Base-by-base conservation (phyloP, 1,140 invertebrate species). In the Neodiprion virginianus region DNA sequence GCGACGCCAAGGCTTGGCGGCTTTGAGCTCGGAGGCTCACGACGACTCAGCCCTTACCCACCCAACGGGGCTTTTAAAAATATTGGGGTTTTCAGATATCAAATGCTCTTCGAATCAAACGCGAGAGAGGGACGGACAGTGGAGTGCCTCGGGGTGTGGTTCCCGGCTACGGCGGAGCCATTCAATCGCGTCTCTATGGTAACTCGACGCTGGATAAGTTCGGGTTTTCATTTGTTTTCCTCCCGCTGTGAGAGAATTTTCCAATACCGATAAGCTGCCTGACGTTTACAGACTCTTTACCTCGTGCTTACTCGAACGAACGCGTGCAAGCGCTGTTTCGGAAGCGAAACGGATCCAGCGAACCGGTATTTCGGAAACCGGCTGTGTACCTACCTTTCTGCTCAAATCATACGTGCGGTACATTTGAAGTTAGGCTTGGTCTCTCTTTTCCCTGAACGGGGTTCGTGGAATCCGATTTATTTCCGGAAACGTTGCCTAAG, bases 71-170 rank as follows among this genome's bases (percentile, higher is more conserved):
- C 87, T 88, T 88, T 88, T 88, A 88, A 88, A 88, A 88, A 88
- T 88, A 88, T 88, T 88, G 87, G 84, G 82, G 85, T 87, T 88
- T 87, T 87, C 81, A 85, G 84, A 88, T 88, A 88, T 82, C 80
- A 81, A 86, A 84, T 79, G 77, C 82, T 76, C 82, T 78, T 79
- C 80, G 79, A 85, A 84, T 85, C 83, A 85, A 83, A 84, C 81
- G 78, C 78, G 47, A 81, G 78, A 79, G 80, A 77, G 72, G 79
- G 66, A 73, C 72, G 61, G 73, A 48, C 65, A 48, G 73, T 79
- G 76, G 79, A 84, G 80, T 81, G 86, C 86, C 85, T 85, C 76
- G 53, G 53, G 53, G 53, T 61, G 53, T 8, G 53, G 53, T 17
- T 12, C 53, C 53, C 53, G 53, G n/a, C 53, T 8, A 12, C 80